phyloP scores from a whole-genome alignment of 2,113 vertebrate species.

The Mesembrinibis cayennensis region DNA sequence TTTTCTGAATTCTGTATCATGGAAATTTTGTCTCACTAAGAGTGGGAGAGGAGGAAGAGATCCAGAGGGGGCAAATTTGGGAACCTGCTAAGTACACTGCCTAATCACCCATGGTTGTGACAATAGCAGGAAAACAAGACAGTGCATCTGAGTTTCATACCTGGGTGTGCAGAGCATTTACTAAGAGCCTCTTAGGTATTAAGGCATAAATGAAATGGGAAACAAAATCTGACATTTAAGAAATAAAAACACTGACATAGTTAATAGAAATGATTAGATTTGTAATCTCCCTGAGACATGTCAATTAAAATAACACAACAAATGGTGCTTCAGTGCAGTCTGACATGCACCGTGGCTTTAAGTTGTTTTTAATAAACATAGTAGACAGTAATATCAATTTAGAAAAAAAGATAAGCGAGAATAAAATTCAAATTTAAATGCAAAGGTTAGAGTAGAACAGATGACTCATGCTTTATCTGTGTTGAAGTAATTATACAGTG shows the following conservation, averaged over 20 bases:
- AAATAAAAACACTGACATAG: not conserved
- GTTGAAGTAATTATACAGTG: constrained; percentile 59
- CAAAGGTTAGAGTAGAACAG: constrained; percentile 59
- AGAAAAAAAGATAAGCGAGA: constrained; percentile 56
- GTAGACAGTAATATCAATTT: constrained; percentile 58
- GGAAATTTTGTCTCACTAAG: not conserved
- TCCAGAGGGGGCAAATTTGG: not conserved
- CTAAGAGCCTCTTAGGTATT: not conserved
- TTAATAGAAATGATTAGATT: constrained; percentile 33
- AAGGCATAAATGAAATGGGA: not conserved
- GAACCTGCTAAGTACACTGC: not conserved
- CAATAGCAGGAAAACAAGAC: not conserved
- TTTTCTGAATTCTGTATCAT: not conserved
- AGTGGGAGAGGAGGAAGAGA: not conserved
- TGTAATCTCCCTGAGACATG: constrained; percentile 10
- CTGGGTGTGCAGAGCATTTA: not conserved
- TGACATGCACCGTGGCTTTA: constrained; percentile 41
- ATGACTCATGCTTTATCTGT: constrained; percentile 65
- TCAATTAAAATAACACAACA: constrained; percentile 51
- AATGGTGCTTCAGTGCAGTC: not conserved
- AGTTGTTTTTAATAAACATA: constrained; percentile 69
- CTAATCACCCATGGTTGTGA: not conserved
- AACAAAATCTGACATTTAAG: constrained; percentile 4
- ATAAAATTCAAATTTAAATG: constrained; percentile 66
- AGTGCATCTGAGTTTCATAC: not conserved